phyloP scores from a whole-genome alignment of 2,888 invertebrate genomes.

The Dryococelus australis region DNA sequence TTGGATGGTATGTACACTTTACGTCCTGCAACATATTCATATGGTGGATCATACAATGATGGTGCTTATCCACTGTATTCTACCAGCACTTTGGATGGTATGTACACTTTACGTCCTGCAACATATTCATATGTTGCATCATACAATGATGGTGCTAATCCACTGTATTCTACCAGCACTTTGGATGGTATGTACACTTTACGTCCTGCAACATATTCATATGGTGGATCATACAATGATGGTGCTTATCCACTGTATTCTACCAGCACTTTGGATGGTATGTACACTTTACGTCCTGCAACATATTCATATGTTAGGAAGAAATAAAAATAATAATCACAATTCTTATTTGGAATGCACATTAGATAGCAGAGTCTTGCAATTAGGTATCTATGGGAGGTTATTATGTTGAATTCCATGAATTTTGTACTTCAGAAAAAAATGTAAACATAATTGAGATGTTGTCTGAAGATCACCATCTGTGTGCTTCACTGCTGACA shows the following conservation, averaged over 20 bases:
- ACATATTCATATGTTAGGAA: too few relatives aligned
- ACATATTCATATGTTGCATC: conserved; percentile 60
- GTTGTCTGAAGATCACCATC: too few relatives aligned
- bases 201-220: conserved; percentile 42
- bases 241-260: conserved; percentile 87
- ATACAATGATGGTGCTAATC: conserved; percentile 87
- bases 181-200: conserved; percentile 68
- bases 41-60: conserved; percentile 75
- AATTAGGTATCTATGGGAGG: too few relatives aligned
- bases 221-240: conserved; percentile 75
- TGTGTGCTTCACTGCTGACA: too few relatives aligned
- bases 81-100: conserved; percentile 77
- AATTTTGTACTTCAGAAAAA: too few relatives aligned
- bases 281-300: too few relatives aligned
- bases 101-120: conserved; percentile 47
- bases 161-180: conserved; percentile 79
- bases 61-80: conserved; percentile 87
- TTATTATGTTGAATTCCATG: too few relatives aligned
- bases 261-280: conserved; percentile 77
- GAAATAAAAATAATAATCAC: too few relatives aligned
- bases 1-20: conserved; percentile 68
- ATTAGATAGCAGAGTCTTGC: too few relatives aligned
- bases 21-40: conserved; percentile 42
- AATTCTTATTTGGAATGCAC: too few relatives aligned
- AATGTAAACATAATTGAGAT: too few relatives aligned